Evolutionary conservation across 2,113 vertebrate species (phyloP), one percentile per base, ranked within the genome.

Genomic region (Nesoenas mayeri): DNA sequence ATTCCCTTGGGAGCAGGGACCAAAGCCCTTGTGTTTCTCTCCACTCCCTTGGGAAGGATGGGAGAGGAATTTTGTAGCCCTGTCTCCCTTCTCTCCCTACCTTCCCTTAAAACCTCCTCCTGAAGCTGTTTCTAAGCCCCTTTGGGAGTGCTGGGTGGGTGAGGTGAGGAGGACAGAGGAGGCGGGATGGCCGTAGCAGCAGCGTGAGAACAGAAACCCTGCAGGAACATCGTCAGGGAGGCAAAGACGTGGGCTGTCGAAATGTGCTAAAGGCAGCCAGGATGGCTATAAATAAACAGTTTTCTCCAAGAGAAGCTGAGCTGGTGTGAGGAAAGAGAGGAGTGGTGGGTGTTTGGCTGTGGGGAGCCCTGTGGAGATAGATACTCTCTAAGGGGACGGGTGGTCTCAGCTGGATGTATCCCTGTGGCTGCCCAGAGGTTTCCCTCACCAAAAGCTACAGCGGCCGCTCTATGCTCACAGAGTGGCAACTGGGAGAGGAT

Each of bases 261-360:
- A 93, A 95, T 91, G 95, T 94, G 95, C 92, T 91, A 83, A 94
- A 94, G 94, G 91, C 94, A 94, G 62, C 74, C 78, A 81, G 84
- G 84, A n/a, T 57, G 57, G 40, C 70, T 96, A 95, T 95, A 97
- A 96, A 97, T 95, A 96, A 95, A 67, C 38, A 26, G 84, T 44
- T 94, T 93, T 92, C 78, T 92, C 70, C 47, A 57, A 89, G 66
- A 93, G 58, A 93, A 92, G 89, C 80, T 0, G 2, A 87, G 86
- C 65, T 73, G 80, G 69, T 6, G 0, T 0, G 4, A 86, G 69
- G 73, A 34, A 78, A 53, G 86, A 78, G 90, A 66, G 34, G 61
- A 88, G 48, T 1, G 2, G 42, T 66, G 85, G 75, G 71, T 22
- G 75, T 54, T 88, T 10, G 8, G 50, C 66, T 29, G 7, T 0